Base-by-base conservation (phyloP, 2,888 invertebrate species). In the Mesochorus sp. region DNA sequence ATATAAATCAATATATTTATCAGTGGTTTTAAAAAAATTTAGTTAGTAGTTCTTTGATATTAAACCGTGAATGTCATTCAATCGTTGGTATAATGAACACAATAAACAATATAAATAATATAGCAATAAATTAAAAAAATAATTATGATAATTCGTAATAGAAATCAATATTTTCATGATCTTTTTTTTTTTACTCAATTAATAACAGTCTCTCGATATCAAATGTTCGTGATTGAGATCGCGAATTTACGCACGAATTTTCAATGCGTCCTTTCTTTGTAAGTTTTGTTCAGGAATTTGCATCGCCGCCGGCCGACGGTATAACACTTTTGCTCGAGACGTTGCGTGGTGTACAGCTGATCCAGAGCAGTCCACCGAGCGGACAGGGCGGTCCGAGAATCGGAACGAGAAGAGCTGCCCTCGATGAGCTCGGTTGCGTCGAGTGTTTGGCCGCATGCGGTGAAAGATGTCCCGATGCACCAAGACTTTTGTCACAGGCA, bases 231-330 rank as follows among this genome's bases (percentile, higher is more conserved):
- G n/a, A n/a, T n/a, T n/a, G n/a, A n/a, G n/a, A n/a, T n/a, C n/a
- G n/a, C n/a, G n/a, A n/a, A n/a, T n/a, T n/a, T n/a, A n/a, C 14
- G 37, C 2, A 37, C 1, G 14, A 24, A 14, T 21, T 26, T 34
- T 28, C 0, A 14, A 17, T 21, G 17, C 0, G 12, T n/a, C 3
- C 21, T 6, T 26, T 24, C 8, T 53, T 51, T 3, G 79, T 80
- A 92, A 98, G 98, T 91, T 98, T 98, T 90, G 95, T 98, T 5
- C 97, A 97, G 91, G 98, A 98, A 91, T 98, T 98, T 90, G 94
- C 97, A 0, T 95, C 96, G 64, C 95, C 97, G 71, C 97, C 97
- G 14, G 94, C 97, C 86, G 97, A 97, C 91, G 98, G 98, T 5
- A 95, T 98, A 1, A 94, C 95, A 3, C 92, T 97, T 51, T 93